Evolutionary conservation across 2,888 invertebrate species (phyloP).

Genomic region (Artemia sinica): DNA sequence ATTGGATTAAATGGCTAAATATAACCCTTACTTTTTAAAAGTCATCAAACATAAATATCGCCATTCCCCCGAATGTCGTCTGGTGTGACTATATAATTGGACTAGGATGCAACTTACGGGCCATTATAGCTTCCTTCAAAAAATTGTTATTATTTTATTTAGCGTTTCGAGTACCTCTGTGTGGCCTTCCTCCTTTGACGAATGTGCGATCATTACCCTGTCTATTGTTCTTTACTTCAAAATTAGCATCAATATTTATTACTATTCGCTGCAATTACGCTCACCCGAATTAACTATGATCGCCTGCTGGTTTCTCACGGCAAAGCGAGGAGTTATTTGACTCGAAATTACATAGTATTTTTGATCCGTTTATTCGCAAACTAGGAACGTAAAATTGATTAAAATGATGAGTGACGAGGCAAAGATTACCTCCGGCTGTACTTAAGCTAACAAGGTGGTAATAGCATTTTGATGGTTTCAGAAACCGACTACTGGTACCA

Average conservation of each 20-base stretch:
- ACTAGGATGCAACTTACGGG: too few relatives aligned
- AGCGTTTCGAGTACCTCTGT: background rate
- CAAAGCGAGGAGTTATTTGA: constrained; percentile 12
- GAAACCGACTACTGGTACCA: background rate
- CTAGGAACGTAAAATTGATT: constrained; percentile 4
- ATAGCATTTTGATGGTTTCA: constrained; percentile 4
- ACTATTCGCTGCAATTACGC: constrained; percentile 4
- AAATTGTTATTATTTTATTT: background rate
- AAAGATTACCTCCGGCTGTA: background rate
- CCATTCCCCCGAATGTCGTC: too few relatives aligned
- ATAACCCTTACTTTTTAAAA: too few relatives aligned
- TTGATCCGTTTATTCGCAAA: constrained; percentile 13
- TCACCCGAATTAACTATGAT: constrained; percentile 14
- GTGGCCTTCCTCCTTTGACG: constrained; percentile 11
- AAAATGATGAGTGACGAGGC: constrained; percentile 14
- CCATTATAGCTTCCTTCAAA: too few relatives aligned
- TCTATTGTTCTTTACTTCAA: constrained; percentile 12
- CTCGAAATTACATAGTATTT: constrained; percentile 9
- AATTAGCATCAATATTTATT: constrained; percentile 14
- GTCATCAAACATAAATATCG: too few relatives aligned
- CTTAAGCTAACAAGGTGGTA: constrained; percentile 11
- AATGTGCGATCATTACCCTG: constrained; percentile 13
- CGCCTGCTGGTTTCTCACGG: constrained; percentile 9
- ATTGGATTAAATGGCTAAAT: too few relatives aligned
- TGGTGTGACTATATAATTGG: too few relatives aligned